These are phyloP conservation scores for Eulacestoma nigropectus DNA, from an alignment of 2,113 vertebrate species.

Conservation along the genomic window DNA sequence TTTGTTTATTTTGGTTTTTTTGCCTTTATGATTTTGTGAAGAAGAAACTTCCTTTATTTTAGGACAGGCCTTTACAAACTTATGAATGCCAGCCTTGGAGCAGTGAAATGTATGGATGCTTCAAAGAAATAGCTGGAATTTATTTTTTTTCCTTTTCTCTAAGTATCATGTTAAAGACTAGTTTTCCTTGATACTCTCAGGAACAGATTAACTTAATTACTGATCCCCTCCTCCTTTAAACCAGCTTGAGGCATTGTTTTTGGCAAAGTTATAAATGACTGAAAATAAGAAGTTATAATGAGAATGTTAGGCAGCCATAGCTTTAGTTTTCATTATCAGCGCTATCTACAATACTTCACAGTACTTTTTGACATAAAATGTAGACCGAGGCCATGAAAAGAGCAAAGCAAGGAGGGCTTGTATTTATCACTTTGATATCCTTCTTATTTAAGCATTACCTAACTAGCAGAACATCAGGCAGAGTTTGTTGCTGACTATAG, in stretches of 20 bases:
- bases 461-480: background rate
- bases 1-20: background rate
- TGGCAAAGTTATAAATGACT: constrained; percentile 36
- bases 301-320: background rate
- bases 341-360: background rate
- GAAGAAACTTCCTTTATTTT: background rate
- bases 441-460: constrained; percentile 31
- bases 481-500: constrained; percentile 22
- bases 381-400: constrained; percentile 22
- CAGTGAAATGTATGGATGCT: background rate
- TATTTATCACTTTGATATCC: constrained; percentile 12
- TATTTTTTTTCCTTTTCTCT: background rate
- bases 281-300: constrained; percentile 18
- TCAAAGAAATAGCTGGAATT: background rate
- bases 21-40: background rate
- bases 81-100: background rate
- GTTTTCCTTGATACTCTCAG: constrained; percentile 25
- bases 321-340: constrained; percentile 19
- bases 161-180: background rate
- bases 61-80: background rate
- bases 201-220: constrained; percentile 50
- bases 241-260: constrained; percentile 40
- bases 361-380: constrained; percentile 2
- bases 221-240: constrained; percentile 2
- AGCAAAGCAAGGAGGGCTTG: background rate